phyloP scores from a whole-genome alignment of 2,113 vertebrate genomes.

The Irena cyanogastra region DNA sequence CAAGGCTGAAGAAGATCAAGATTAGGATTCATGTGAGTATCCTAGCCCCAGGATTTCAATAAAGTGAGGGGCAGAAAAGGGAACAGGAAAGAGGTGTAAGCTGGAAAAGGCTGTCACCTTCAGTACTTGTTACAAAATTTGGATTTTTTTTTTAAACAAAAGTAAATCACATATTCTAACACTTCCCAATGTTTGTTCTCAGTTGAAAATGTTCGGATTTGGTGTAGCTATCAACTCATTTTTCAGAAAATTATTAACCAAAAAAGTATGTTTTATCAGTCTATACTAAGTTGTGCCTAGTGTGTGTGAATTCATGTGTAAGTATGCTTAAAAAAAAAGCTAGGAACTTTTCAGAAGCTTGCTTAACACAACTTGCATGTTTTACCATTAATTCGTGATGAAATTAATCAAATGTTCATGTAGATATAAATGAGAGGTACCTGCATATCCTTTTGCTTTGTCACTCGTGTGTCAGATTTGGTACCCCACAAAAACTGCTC shows the following conservation, averaged over 20 bases:
- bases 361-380: not conserved
- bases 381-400: not conserved
- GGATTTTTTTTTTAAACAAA: not conserved
- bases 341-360: not conserved
- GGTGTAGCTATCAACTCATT: not conserved
- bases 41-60: not conserved
- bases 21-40: not conserved
- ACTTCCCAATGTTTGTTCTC: not conserved
- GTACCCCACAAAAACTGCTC: not conserved
- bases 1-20: not conserved
- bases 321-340: not conserved
- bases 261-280: not conserved
- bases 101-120: not conserved
- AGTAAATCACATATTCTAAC: not conserved
- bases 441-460: not conserved
- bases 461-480: not conserved
- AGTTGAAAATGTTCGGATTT: not conserved
- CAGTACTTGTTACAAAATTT: not conserved
- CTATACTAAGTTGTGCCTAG: not conserved
- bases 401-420: not conserved
- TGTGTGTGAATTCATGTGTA: not conserved
- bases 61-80: not conserved
- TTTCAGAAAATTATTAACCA: not conserved
- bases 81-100: rapidly evolving
- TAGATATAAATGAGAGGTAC: not conserved